Base-by-base conservation (phyloP, 2,888 invertebrate species). In the Holacanthella duospinosa region DNA sequence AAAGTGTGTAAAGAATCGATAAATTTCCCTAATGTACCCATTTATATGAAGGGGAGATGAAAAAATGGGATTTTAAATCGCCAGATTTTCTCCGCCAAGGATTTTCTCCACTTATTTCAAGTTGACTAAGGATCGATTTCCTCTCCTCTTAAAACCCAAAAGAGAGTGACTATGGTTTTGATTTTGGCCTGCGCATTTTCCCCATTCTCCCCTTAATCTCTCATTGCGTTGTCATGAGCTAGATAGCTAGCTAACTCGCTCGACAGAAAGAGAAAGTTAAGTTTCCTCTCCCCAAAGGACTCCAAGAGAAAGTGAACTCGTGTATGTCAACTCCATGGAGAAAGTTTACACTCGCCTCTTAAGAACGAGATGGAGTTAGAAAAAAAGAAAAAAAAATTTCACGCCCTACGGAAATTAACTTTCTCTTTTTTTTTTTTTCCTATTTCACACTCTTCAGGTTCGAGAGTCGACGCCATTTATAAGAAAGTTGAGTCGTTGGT, bases 371-470 rank as follows among this genome's bases (percentile, higher is more conserved):
- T 36, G 24, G 57, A 56, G 57, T 54, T 27, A 44, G 43, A 29
- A 57, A 55, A 55, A 29, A 55, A 36, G 43, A 61, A 43, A 54
- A 66, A 69, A 71, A 70, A 71, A 71, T 71, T 71, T 71, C 71
- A 71, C 71, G 71, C 69, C 67, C 68, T 66, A 69, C 68, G 67
- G 68, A 71, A 71, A 69, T 69, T 68, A 70, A 71, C 67, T 71
- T 70, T 68, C 69, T 68, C 71, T 21, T 25, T 29, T 12, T 28
- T 25, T 21, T 24, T 21, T 6, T 44, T 69, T 69, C 67, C 71
- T 66, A 71, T 70, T 71, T 71, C 71, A 71, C 71, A 71, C 69
- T 71, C 66, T 69, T 71, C 69, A 61, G 65, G 67, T 71, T 71
- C 64, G 64, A 65, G 62, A 66, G 64, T 63, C 59, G 65, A 66